Base-by-base conservation (phyloP, 2,797 vertebrate genomes). In the Scarus forsteni region DNA sequence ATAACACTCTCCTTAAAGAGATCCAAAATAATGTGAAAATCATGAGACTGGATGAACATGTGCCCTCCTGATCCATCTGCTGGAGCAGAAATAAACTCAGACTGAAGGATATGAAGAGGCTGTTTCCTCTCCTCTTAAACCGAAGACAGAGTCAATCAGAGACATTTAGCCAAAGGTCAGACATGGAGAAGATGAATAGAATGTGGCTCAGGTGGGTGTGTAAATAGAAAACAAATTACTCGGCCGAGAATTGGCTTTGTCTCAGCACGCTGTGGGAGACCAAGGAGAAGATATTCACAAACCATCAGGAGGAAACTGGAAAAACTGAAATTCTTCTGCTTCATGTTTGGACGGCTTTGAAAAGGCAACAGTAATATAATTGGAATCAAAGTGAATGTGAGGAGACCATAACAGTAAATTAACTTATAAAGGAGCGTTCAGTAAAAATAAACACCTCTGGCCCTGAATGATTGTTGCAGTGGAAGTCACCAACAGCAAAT, bases 201-300 rank as follows among this genome's bases (percentile, higher is more conserved):
- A 59, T 36, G 55, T 3, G 59, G 64, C 81, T 73, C 58, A 92
- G 90, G 84, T 91, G 89, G 88, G 88, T 75, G 89, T 87, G 85
- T 82, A 91, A 92, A 91, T 91, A 86, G 88, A 90, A 91, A 91
- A 85, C 88, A 90, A 91, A 91, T 91, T 89, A 84, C 81, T 65
- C 10, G 14, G 77, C 13, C 13, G 40, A 62, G 73, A 60, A 79
- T 77, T 86, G 85, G 89, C 85, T 81, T 78, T 77, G 75, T 85
- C 78, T 82, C 60, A 9, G 46, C 11, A 57, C 13, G 1, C 86
- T 15, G 64, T 48, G 65, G 84, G 82, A 81, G 43, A n/a, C 57
- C 45, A 18, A 49, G 73, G 42, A 75, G 77, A 62, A 66, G 76
- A 83, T 81, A 70, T 78, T 79, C 83, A 74, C 66, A 82, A 57